Evolutionary conservation across 2,888 invertebrate genomes (phyloP).

Genomic region (Paralinhomoeus sp.): DNA sequence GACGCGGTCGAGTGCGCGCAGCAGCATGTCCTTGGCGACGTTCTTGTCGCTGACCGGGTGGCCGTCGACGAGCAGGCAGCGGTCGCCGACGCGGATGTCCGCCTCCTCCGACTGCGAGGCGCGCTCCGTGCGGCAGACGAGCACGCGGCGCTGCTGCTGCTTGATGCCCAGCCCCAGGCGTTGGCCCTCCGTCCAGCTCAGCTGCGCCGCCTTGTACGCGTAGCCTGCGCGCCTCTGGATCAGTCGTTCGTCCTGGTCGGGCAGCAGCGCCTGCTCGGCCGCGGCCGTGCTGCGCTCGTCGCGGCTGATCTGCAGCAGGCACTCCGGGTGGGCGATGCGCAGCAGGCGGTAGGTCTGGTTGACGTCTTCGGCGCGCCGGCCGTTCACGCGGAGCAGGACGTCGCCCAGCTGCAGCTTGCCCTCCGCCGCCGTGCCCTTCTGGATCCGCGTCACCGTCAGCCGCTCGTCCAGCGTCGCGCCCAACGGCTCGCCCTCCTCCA

Average conservation of each 20-base stretch:
- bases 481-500: neutral
- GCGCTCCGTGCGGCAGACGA: neutral
- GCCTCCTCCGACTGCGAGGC: neutral
- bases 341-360: neutral
- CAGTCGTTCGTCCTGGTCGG: neutral
- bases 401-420: slow-evolving; percentile 1
- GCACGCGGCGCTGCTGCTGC: neutral
- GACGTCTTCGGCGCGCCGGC: neutral
- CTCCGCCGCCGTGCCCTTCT: slow-evolving; percentile 1
- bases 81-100: neutral
- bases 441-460: neutral
- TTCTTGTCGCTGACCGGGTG: neutral
- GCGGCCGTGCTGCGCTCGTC: neutral
- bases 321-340: no score
- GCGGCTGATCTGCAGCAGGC: neutral
- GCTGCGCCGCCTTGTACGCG: no score
- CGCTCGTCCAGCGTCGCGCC: slow-evolving; percentile 1
- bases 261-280: neutral
- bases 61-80: slow-evolving; percentile 1
- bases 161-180: neutral
- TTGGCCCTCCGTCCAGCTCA: no score
- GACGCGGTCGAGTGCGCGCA: no score
- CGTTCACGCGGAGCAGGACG: neutral
- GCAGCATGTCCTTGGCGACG: no score
- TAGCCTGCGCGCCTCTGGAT: slow-evolving; percentile 1